A percentile compares a stretch with the other conserved stretches of the same genome.
phyloP scores from a whole-genome alignment of 2,113 vertebrate species.

The Ptilorrhoa leucosticta region DNA sequence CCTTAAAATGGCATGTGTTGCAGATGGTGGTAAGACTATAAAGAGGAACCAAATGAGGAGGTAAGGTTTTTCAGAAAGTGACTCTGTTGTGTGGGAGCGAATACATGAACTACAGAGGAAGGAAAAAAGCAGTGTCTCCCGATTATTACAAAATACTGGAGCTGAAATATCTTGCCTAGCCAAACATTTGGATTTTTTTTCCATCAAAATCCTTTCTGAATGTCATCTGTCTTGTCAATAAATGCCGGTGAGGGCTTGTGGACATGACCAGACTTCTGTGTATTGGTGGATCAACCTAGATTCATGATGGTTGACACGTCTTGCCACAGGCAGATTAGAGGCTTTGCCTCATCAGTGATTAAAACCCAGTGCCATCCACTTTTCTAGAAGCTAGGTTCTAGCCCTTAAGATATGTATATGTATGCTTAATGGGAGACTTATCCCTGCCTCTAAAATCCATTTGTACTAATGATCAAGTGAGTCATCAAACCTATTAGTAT shows the following conservation, averaged over 20 bases:
- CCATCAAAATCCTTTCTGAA: neutral
- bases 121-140: neutral
- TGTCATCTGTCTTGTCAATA: neutral
- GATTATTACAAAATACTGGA: neutral
- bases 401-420: neutral
- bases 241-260: neutral
- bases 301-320: neutral
- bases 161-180: neutral
- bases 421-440: neutral
- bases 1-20: neutral
- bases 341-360: neutral
- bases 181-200: rapidly evolving
- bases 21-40: neutral
- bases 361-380: neutral
- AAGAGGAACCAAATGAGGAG: neutral
- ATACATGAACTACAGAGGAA: neutral
- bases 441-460: neutral
- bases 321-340: neutral
- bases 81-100: neutral
- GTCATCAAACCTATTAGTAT: neutral
- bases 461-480: neutral
- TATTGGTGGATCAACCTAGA: neutral
- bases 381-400: neutral
- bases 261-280: neutral
- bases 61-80: neutral